Conservation (phyloP, 2,113 vertebrate species). For the Lepisosteus osseus region DNA sequence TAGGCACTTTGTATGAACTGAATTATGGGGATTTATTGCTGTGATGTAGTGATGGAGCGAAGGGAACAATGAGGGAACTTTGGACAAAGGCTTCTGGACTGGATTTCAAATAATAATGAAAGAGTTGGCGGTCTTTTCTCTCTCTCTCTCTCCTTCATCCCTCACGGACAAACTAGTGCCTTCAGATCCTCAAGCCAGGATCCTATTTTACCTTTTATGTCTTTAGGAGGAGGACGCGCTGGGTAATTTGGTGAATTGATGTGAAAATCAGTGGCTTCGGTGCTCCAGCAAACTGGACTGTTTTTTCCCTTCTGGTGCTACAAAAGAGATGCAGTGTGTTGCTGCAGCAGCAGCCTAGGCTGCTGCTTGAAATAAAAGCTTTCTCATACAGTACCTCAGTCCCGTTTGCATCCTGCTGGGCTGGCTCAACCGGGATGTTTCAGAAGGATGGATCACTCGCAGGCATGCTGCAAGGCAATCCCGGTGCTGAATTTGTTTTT, state of each 20-base stretch:
- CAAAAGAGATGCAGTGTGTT: background rate
- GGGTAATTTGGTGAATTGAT: no score
- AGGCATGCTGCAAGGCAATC: background rate
- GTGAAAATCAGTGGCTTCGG: no score
- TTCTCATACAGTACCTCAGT: background rate
- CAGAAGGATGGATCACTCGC: background rate
- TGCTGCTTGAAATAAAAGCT: background rate
- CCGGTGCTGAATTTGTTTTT: no score
- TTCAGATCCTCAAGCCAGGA: conserved; percentile 46
- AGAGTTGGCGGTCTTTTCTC: conserved; percentile 29
- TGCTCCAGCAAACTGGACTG: background rate
- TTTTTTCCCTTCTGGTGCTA: background rate
- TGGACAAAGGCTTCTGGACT: background rate
- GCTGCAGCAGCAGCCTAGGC: background rate
- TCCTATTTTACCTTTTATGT: background rate
- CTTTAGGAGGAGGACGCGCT: no score
- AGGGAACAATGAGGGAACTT: background rate
- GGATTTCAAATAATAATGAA: background rate
- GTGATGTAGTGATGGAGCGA: background rate
- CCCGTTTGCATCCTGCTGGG: background rate
- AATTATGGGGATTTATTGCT: background rate
- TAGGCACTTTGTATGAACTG: background rate
- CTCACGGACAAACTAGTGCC: background rate
- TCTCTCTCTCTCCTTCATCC: conserved; percentile 26
- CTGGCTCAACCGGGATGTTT: background rate